A percentile compares a stretch with the other conserved stretches of the same genome.
Conservation (phyloP, 2,113 vertebrate genomes). For the Labeo catla region DNA sequence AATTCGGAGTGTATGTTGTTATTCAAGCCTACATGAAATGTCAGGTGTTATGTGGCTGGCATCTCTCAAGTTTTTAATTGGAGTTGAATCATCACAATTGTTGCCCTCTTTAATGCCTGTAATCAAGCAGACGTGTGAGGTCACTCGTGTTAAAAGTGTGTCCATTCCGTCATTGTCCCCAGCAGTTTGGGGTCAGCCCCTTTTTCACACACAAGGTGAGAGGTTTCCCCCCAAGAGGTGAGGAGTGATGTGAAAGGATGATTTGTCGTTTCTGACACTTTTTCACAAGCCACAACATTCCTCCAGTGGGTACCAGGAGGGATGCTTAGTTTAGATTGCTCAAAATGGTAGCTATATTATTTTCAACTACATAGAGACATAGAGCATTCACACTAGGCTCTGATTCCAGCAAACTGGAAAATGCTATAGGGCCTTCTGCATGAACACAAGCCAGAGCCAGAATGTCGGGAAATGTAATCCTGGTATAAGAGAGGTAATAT, state of each 20-base stretch:
- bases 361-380: slow-evolving; percentile 3
- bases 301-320: not conserved
- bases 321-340: slow-evolving; percentile 14
- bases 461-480: not conserved
- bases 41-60: not conserved
- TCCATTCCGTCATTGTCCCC: slow-evolving; percentile 65
- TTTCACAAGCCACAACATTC: not conserved
- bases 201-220: slow-evolving; percentile 67
- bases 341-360: not conserved
- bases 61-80: not conserved
- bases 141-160: slow-evolving; percentile 73
- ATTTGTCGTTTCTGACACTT: slow-evolving; percentile 27
- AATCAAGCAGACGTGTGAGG: slow-evolving; percentile 67
- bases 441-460: not conserved
- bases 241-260: slow-evolving; percentile 31
- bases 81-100: not conserved
- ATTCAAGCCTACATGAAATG: not conserved
- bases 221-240: slow-evolving; percentile 46
- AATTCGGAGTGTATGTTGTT: not conserved
- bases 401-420: not conserved
- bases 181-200: slow-evolving; percentile 58
- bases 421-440: not conserved
- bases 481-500: not conserved
- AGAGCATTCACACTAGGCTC: not conserved
- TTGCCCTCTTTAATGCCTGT: slow-evolving; percentile 56